These are phyloP conservation scores for Eumerus sabulonum DNA, from an alignment of 2,888 invertebrate genomes.

Conservation along the genomic window DNA sequence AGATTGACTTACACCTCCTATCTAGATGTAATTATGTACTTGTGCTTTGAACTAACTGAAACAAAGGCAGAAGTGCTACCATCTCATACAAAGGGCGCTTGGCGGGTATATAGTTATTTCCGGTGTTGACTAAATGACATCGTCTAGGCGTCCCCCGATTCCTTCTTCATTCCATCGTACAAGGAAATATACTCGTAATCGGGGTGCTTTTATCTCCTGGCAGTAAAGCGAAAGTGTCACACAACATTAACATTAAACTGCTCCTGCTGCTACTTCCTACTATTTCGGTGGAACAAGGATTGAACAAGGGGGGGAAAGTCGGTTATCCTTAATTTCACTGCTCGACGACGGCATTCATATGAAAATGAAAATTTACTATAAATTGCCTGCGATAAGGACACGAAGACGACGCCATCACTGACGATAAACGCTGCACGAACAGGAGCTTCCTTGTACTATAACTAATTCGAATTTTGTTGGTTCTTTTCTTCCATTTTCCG, in stretches of 20 bases:
- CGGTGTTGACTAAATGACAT: slow-evolving; percentile 19
- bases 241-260: slow-evolving; percentile 56
- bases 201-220: slow-evolving; percentile 39
- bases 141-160: background rate
- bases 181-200: background rate
- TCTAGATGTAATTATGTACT: slow-evolving; percentile 39
- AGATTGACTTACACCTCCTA: slow-evolving; percentile 48
- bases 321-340: slow-evolving; percentile 61
- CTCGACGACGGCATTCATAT: slow-evolving; percentile 41
- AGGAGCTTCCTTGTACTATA: slow-evolving; percentile 32
- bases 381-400: slow-evolving; percentile 60
- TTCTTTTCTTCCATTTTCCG: slow-evolving; percentile 9
- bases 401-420: slow-evolving; percentile 20
- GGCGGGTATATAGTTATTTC: slow-evolving; percentile 27
- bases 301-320: slow-evolving; percentile 27
- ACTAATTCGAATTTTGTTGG: too few relatives aligned
- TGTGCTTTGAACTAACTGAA: slow-evolving; percentile 16
- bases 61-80: slow-evolving; percentile 6
- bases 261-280: background rate
- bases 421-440: slow-evolving; percentile 22
- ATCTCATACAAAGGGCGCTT: slow-evolving; percentile 26
- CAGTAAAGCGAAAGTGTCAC: slow-evolving; percentile 51
- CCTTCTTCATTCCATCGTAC: background rate
- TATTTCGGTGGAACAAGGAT: too few relatives aligned
- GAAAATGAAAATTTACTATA: slow-evolving; percentile 63